Conservation (phyloP, 2,888 invertebrate species). For the Eupsilia transversa region DNA sequence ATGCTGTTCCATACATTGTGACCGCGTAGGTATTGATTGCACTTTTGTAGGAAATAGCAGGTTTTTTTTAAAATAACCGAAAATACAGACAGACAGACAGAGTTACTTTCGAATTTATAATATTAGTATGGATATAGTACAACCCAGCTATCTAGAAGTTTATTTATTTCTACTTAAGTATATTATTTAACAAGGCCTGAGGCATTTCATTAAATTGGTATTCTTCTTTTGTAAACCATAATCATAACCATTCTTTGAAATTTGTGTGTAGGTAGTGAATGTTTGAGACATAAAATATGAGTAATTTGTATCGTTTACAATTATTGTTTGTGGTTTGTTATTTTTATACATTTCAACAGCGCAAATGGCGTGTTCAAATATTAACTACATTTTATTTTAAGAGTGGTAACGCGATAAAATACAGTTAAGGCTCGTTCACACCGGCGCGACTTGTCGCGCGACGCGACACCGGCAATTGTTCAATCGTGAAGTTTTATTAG, state of each 20-base stretch:
- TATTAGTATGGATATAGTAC: no score
- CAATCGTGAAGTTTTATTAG: no score
- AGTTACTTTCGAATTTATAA: no score
- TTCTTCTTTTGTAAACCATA: constrained; percentile 7
- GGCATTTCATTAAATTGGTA: not conserved
- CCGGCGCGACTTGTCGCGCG: no score
- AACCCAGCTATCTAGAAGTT: not conserved
- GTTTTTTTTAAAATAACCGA: no score
- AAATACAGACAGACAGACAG: no score
- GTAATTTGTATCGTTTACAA: not conserved
- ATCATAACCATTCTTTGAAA: constrained; percentile 1
- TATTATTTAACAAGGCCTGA: not conserved
- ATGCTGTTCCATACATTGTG: no score
- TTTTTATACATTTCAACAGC: not conserved
- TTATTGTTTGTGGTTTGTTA: not conserved
- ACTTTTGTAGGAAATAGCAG: no score
- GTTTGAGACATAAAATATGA: not conserved
- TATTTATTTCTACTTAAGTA: not conserved
- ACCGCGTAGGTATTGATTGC: no score
- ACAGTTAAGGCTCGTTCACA: no score
- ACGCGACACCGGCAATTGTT: no score
- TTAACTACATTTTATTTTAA: not conserved
- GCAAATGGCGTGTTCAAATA: not conserved
- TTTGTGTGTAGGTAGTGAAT: not conserved
- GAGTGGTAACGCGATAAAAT: no score